Percentiles rank a stretch among this genome's conserved stretches.
Conservation (phyloP, 2,797 vertebrate genomes). For the Muscicapa comitata region DNA sequence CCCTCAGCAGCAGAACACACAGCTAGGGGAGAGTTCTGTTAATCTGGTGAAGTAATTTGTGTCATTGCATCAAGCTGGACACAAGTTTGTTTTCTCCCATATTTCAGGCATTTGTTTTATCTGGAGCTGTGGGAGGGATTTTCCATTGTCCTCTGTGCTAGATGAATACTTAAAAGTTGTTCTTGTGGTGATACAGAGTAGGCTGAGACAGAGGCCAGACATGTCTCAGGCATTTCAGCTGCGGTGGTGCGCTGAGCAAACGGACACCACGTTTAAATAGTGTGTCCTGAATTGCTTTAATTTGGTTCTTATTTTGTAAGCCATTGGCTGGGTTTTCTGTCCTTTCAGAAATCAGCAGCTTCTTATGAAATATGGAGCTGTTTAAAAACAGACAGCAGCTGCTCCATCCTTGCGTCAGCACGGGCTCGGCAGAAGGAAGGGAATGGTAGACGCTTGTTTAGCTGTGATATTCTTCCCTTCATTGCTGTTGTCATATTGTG, state of each 20-base stretch:
- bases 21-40: neutral
- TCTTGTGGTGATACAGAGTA: neutral
- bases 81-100: neutral
- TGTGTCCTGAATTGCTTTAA: slow-evolving; percentile 50
- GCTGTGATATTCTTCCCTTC: slow-evolving; percentile 48
- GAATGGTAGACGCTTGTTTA: slow-evolving; percentile 51
- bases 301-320: slow-evolving; percentile 60
- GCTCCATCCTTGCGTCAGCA: slow-evolving; percentile 57
- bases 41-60: neutral
- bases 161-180: neutral
- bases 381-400: slow-evolving; percentile 68
- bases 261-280: slow-evolving; percentile 1
- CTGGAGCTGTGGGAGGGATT: neutral
- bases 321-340: slow-evolving; percentile 56
- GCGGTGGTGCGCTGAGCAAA: neutral
- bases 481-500: slow-evolving; percentile 58
- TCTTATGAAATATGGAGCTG: slow-evolving; percentile 64
- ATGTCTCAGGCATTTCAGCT: neutral
- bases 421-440: slow-evolving; percentile 48
- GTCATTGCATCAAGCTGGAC: neutral
- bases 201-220: neutral
- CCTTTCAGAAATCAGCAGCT: slow-evolving; percentile 60
- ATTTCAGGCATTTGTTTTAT: neutral
- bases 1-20: neutral
- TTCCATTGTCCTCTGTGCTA: neutral